These are phyloP conservation scores for Puntigrus tetrazona DNA, from an alignment of 2,113 vertebrate species.

Conservation along the genomic window DNA sequence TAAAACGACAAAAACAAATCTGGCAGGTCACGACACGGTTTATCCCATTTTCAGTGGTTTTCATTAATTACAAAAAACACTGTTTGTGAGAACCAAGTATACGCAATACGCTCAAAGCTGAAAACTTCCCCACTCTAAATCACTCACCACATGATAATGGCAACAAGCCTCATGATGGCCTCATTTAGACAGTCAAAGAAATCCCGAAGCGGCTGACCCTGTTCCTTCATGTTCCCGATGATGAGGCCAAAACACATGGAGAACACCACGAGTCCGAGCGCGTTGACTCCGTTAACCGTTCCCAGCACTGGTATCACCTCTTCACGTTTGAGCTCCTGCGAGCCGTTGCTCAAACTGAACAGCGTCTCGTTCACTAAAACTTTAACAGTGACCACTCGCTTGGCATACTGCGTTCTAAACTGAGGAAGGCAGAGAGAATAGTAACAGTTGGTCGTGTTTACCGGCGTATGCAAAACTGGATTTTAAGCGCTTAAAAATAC, in stretches of 20 bases:
- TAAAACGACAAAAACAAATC: background rate
- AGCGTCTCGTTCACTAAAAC: slow-evolving; percentile 77
- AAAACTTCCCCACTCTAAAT: background rate
- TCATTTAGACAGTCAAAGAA: slow-evolving; percentile 97
- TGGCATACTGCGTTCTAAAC: slow-evolving; percentile 94
- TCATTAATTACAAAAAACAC: background rate
- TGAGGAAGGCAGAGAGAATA: slow-evolving; percentile 58
- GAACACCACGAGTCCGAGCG: slow-evolving; percentile 93
- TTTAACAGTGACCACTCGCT: slow-evolving; percentile 76
- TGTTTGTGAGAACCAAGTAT: background rate
- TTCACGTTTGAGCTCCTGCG: slow-evolving; percentile 69
- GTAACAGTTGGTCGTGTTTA: background rate
- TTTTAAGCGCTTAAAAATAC: background rate
- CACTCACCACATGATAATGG: slow-evolving; percentile 95
- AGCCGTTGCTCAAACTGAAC: slow-evolving; percentile 67
- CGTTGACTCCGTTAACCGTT: slow-evolving; percentile 89
- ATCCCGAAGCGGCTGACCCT: slow-evolving; percentile 86
- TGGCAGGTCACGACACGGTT: background rate
- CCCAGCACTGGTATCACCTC: slow-evolving; percentile 88
- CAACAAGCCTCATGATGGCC: slow-evolving; percentile 94
- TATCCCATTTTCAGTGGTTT: background rate
- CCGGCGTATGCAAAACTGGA: background rate
- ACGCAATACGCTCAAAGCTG: background rate
- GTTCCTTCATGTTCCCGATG: slow-evolving; percentile 92
- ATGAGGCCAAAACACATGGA: slow-evolving; percentile 94